Base-by-base conservation (phyloP, 1,140 invertebrate species). In the Aradophagus sp. region DNA sequence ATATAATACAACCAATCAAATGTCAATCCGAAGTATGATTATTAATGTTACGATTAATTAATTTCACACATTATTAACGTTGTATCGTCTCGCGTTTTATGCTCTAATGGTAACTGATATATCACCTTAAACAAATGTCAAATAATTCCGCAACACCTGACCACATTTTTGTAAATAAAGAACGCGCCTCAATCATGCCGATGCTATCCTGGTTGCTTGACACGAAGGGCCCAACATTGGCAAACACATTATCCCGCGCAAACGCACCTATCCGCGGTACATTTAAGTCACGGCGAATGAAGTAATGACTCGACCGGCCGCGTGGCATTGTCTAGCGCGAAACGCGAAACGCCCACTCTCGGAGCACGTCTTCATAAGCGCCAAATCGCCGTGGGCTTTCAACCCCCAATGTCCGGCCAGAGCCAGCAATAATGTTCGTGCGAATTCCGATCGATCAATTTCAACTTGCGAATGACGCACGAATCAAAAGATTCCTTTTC, bases 161-260 rank as follows among this genome's bases (percentile, higher is more conserved):
- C n/a, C n/a, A n/a, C n/a, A n/a, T n/a, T n/a, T n/a, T n/a, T n/a
- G n/a, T n/a, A n/a, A n/a, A n/a, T n/a, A n/a, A n/a, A n/a, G n/a
- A n/a, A n/a, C n/a, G n/a, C n/a, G 26, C 55, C 45, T 59, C 39
- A 47, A 59, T 59, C 53, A 32, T 58, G 32, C 13, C 41, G 41
- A 58, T 58, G 53, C 38, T 62, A 62, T 62, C 47, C 39, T 35
- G 19, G 13, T 52, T 62, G 58, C 58, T 36, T 52, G 47, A 52
- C 58, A 62, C 36, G 41, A 52, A n/a, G n/a, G 5, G 47, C 31
- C 11, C 29, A 39, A 53, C 61, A 55, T 65, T 47, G 35, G 61
- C 34, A 65, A 55, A 65, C 23, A 23, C 39, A 52, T 52, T 52
- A 55, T 55, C 50, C 26, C 12, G 29, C 15, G 27, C 19, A n/a